Base-by-base conservation (phyloP, 2,888 invertebrate genomes). In the Nomada hirtipes region DNA sequence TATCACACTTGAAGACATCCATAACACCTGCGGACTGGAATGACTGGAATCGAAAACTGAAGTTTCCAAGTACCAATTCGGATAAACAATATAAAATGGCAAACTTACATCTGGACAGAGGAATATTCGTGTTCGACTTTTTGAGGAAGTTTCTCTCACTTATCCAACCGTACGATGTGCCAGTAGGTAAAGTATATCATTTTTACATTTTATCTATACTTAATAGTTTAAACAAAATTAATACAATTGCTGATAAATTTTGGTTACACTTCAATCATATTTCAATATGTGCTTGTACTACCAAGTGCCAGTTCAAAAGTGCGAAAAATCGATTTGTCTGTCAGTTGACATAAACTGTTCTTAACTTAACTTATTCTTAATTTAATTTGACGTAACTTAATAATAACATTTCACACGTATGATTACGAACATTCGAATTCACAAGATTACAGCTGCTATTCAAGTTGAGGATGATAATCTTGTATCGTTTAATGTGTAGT, bases 111-210 rank as follows among this genome's bases (percentile, higher is more conserved):
- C 94, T 96, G 80, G 95, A 96, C 78, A 95, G 95, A 79, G 95
- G 96, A 85, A 94, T 95, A 91, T 95, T 96, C 91, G 94, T 95
- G 86, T 96, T 96, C 92, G 94, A 95, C 89, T 95, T 96, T 91
- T 95, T 96, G 91, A 95, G 96, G 15, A 92, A 94, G 79, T 95
- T 96, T 91, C 95, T 96, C 91, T 95, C 95, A 86, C 93, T 95
- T 90, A 95, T 96, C 90, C 95, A 96, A 92, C 96, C 96, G 4
- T 95, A 95, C 89, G 95, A 96, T 86, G 95, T 96, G 93, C 96
- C 96, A 80, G 92, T 95, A 75, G 96, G 96, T 96, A 94, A 95
- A 94, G 23, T 61, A 60, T 52, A 13, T 47, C 13, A 23, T 61
- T 7, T 36, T 52, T 13, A 29, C 9, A 18, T 26, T 4, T 36